A percentile compares a stretch with the other conserved stretches of the same genome.
Evolutionary conservation across 2,888 invertebrate genomes (phyloP).

Genomic region (Drosophila ezoana): DNA sequence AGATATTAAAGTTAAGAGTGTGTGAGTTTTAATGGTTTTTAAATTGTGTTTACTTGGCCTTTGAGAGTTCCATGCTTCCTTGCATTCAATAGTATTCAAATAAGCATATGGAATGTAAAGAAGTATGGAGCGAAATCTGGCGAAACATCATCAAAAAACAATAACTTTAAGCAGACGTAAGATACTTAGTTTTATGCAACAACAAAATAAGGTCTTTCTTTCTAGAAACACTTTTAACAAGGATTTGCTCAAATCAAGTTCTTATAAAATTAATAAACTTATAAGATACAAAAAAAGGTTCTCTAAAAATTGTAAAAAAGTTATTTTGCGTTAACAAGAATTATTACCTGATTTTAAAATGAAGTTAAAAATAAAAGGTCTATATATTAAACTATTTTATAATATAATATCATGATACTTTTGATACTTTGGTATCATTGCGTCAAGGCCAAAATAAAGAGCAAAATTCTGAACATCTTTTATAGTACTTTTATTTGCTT

Average conservation of each 20-base stretch:
- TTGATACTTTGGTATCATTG: constrained; percentile 1
- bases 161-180: neutral
- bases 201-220: no score
- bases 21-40: constrained; percentile 24
- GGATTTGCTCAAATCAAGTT: no score
- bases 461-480: constrained; percentile 40
- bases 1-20: constrained; percentile 31
- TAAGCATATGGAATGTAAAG: constrained; percentile 86
- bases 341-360: no score
- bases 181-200: no score
- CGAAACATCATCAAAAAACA: constrained; percentile 58
- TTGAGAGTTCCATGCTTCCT: constrained; percentile 86
- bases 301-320: no score
- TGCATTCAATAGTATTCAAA: constrained; percentile 85
- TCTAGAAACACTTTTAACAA: no score
- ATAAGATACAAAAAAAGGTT: no score
- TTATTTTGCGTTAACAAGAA: no score
- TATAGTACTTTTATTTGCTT: constrained; percentile 27
- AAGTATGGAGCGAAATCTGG: constrained; percentile 86
- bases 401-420: neutral
- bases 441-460: neutral
- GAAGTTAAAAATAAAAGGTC: no score
- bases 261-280: no score
- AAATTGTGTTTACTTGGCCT: constrained; percentile 60
- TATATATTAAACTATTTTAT: neutral